These are phyloP conservation scores for Microcaecilia unicolor DNA, from an alignment of 2,797 vertebrate species.

Conservation along the genomic window DNA sequence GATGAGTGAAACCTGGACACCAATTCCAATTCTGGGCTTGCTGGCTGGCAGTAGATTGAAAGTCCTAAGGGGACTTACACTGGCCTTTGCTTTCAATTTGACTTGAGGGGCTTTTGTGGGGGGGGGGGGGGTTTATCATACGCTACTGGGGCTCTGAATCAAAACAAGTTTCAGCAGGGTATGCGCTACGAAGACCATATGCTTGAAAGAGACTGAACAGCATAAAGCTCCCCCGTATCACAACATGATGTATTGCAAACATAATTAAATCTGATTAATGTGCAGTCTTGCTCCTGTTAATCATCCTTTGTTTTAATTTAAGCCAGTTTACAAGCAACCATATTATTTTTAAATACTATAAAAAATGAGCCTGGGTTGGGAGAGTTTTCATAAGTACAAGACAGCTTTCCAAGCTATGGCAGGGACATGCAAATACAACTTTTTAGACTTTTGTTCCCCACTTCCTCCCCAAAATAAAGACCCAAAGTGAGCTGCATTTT, in stretches of 20 bases:
- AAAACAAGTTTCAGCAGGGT: conserved; percentile 53
- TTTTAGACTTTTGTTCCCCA: too few relatives aligned
- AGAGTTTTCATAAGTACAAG: too few relatives aligned
- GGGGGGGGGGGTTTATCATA: too few relatives aligned
- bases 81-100: conserved; percentile 57
- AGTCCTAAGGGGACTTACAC: conserved; percentile 45
- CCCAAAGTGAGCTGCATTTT: too few relatives aligned
- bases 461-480: too few relatives aligned
- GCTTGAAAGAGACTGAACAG: conserved; percentile 53
- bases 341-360: too few relatives aligned
- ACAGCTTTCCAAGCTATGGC: too few relatives aligned
- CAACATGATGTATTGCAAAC: conserved; percentile 64
- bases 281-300: conserved; percentile 53
- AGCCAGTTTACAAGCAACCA: conserved; percentile 37
- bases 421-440: too few relatives aligned
- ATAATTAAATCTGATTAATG: conserved; percentile 65
- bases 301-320: conserved; percentile 53
- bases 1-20: conserved; percentile 67
- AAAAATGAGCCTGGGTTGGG: too few relatives aligned
- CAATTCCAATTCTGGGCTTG: conserved; percentile 35
- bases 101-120: conserved; percentile 49
- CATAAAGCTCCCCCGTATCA: conserved; percentile 52
- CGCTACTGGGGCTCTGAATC: conserved; percentile 59
- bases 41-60: conserved; percentile 29
- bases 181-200: conserved; percentile 55